Percentiles rank a stretch among this genome's conserved stretches.
Conservation (phyloP, 2,113 vertebrate genomes). For the Dasyornis broadbenti region DNA sequence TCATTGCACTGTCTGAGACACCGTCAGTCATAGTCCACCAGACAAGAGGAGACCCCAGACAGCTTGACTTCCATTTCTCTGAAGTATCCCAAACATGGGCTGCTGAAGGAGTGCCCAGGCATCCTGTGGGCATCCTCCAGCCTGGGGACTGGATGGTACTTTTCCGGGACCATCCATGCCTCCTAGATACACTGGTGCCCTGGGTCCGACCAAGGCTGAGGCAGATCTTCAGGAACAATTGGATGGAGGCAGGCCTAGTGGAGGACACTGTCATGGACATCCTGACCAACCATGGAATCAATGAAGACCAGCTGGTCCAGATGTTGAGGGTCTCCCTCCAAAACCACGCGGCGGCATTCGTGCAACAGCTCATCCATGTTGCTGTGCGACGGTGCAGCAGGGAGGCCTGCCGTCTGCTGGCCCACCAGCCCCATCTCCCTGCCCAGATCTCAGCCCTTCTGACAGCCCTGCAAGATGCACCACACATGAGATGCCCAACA, state of each 20-base stretch:
- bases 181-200: neutral
- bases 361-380: neutral
- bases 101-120: neutral
- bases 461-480: neutral
- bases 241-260: neutral
- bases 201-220: neutral
- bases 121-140: neutral
- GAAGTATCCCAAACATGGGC: neutral
- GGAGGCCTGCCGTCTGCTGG: neutral
- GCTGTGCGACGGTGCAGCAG: neutral
- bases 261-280: neutral
- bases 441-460: neutral
- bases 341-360: accelerated
- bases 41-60: neutral
- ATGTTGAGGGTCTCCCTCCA: neutral
- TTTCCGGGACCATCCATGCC: neutral
- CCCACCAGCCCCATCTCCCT: neutral
- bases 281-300: neutral
- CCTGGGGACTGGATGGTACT: neutral
- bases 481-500: neutral
- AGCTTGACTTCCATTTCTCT: neutral
- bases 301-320: neutral
- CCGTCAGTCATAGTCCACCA: neutral
- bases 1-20: neutral
- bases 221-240: neutral